Evolutionary conservation across 2,113 vertebrate species (phyloP), one percentile per base, ranked within the genome.

Genomic region (Chrysochloris asiatica): DNA sequence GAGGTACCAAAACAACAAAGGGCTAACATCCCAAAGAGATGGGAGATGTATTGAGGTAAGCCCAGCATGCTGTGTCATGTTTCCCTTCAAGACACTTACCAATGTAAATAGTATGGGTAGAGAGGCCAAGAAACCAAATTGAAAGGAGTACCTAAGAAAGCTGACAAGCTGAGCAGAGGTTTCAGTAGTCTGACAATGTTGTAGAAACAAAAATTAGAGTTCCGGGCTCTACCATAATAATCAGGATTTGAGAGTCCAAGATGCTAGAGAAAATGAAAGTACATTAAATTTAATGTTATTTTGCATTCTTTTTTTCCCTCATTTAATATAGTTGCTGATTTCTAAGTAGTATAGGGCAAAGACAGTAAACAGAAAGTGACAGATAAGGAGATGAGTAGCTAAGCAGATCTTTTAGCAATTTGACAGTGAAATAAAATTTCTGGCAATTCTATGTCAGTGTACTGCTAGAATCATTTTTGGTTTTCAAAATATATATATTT

Each of bases 391-490:
- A 72, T 87, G 73, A 91, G 47, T 75, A 89, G 36, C 81, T 91
- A 89, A 86, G 43, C 59, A 84, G 52, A 78, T 54, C 72, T 88
- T 86, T 92, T 48, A 91, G 76, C 61, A 95, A 73, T 95, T 96
- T 93, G 65, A 91, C 78, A 95, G 91, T 91, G 84, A 75, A 81
- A 89, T 89, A 84, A 71, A 93, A 41, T 92, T 63, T 54, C 73
- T 96, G 84, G 87, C 94, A 96, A 96, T n/a, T n/a, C n/a, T n/a
- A n/a, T n/a, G n/a, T n/a, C n/a, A n/a, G n/a, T n/a, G n/a, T n/a
- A n/a, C n/a, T n/a, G n/a, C n/a, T n/a, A n/a, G n/a, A n/a, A n/a
- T n/a, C n/a, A n/a, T n/a, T n/a, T n/a, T n/a, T n/a, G n/a, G n/a
- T n/a, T n/a, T n/a, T n/a, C n/a, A n/a, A n/a, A n/a, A n/a, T n/a